Evolutionary conservation across 1,140 invertebrate genomes (phyloP).

Genomic region (Vanessa atalanta): DNA sequence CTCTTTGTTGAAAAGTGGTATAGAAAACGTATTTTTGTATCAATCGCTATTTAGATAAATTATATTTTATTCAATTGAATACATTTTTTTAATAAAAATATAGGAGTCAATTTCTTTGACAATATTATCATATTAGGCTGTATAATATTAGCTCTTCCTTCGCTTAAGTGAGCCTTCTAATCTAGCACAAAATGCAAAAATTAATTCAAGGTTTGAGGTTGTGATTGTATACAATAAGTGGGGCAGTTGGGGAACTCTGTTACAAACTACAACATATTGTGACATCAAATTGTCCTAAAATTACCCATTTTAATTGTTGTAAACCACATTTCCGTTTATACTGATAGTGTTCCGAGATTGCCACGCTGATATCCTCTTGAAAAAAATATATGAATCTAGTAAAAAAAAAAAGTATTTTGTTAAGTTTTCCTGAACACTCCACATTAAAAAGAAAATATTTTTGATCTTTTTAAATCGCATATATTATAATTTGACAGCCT

Average conservation of each 20-base stretch:
- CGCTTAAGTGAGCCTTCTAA: constrained; percentile 24
- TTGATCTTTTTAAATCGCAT: too few species aligned
- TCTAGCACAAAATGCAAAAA: constrained; percentile 47
- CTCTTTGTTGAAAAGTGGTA: not conserved
- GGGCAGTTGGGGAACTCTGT: not conserved
- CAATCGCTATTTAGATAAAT: constrained; percentile 9
- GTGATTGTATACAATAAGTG: constrained; percentile 48
- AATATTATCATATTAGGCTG: constrained; percentile 42
- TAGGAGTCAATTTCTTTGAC: constrained; percentile 44
- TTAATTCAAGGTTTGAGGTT: constrained; percentile 44
- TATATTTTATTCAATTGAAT: constrained; percentile 6
- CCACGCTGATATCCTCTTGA: not conserved
- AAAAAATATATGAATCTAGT: not conserved
- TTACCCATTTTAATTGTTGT: too few species aligned
- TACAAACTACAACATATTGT: not conserved
- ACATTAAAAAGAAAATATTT: too few species aligned
- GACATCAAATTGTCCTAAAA: too few species aligned
- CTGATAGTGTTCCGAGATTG: constrained; percentile 3
- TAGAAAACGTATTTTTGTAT: constrained; percentile 20
- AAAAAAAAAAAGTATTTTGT: not conserved
- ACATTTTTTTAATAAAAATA: constrained; percentile 2
- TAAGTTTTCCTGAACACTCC: not conserved
- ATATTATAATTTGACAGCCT: too few species aligned
- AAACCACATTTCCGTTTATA: not conserved
- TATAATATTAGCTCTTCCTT: constrained; percentile 28